phyloP scores from a whole-genome alignment of 2,113 vertebrate genomes.

The Zosterops borbonicus region DNA sequence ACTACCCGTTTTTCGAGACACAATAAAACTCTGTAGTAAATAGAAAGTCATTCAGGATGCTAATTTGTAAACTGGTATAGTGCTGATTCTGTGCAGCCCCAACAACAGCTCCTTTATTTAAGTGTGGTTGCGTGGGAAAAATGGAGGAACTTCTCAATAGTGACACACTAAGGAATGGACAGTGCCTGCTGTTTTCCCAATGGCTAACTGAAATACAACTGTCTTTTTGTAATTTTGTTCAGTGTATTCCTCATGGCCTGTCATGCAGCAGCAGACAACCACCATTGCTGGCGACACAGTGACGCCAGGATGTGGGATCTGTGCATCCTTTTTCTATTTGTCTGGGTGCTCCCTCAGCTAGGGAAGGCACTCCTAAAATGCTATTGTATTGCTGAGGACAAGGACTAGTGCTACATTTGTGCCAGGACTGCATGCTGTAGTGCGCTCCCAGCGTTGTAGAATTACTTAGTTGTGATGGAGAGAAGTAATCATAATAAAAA shows the following conservation, averaged over 20 bases:
- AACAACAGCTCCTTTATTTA: background rate
- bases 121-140: background rate
- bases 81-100: background rate
- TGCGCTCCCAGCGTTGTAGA: background rate
- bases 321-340: accelerated
- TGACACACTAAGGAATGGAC: accelerated
- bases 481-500: background rate
- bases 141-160: background rate
- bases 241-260: accelerated
- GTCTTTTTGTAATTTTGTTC: background rate
- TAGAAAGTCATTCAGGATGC: background rate
- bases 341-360: background rate
- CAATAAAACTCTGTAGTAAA: background rate
- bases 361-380: background rate
- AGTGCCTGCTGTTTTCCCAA: background rate
- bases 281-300: accelerated
- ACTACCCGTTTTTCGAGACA: background rate
- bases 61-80: background rate
- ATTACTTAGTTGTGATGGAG: background rate
- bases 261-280: background rate
- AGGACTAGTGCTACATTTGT: background rate
- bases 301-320: background rate
- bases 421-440: background rate
- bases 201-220: background rate
- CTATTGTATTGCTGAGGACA: background rate